These are phyloP conservation scores for Oscheius sp. DNA, from an alignment of 1,140 invertebrate species.

Conservation along the genomic window DNA sequence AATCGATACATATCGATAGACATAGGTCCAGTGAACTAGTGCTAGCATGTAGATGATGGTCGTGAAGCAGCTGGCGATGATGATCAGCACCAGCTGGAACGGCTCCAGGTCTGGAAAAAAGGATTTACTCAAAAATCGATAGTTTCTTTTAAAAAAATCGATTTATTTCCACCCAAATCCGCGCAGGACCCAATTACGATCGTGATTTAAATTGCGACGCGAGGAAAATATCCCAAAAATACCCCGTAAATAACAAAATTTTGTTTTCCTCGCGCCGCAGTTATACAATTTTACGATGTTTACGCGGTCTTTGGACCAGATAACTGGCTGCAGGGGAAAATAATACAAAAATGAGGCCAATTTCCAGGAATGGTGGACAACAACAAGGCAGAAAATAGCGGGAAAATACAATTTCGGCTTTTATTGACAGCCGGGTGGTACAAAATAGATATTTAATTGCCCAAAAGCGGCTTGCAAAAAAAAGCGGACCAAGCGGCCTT, in stretches of 20 bases:
- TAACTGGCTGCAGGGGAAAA: too few species aligned
- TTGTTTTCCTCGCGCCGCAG: too few species aligned
- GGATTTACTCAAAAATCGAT: background rate
- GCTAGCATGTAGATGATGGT: conserved; percentile 13
- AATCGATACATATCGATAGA: conserved; percentile 36
- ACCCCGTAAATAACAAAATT: background rate
- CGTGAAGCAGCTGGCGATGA: conserved; percentile 15
- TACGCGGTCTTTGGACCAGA: too few species aligned
- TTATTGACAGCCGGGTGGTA: too few species aligned
- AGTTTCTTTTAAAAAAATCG: background rate
- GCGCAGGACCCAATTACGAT: background rate
- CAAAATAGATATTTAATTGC: too few species aligned
- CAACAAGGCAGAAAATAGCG: too few species aligned
- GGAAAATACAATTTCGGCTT: too few species aligned
- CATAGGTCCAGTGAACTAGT: conserved; percentile 28
- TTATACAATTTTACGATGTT: too few species aligned
- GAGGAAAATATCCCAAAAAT: background rate
- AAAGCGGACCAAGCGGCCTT: too few species aligned
- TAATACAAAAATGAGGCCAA: too few species aligned
- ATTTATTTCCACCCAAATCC: background rate
- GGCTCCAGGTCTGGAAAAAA: conserved; percentile 25
- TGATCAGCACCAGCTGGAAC: conserved; percentile 25
- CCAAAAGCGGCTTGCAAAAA: too few species aligned
- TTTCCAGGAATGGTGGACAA: too few species aligned
- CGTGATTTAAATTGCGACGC: background rate